phyloP scores from a whole-genome alignment of 2,113 vertebrate genomes.

The Euleptes europaea region DNA sequence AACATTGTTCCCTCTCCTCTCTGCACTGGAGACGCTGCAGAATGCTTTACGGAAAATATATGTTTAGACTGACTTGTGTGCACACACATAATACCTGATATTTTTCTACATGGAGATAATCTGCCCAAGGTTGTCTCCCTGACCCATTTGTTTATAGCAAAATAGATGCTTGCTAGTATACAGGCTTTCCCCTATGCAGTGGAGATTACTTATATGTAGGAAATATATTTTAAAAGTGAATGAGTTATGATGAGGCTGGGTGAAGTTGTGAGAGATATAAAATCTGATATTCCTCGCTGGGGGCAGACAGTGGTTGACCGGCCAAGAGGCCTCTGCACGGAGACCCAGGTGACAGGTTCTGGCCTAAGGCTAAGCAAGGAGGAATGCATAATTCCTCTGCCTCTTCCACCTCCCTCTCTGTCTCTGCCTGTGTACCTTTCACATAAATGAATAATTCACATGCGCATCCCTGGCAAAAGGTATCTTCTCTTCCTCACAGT shows the following conservation, averaged over 20 bases:
- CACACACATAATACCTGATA: not conserved
- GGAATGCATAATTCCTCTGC: not conserved
- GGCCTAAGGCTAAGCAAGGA: constrained; percentile 2
- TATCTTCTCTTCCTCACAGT: not conserved
- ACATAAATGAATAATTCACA: constrained; percentile 6
- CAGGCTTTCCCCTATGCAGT: not conserved
- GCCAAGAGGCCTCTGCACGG: not conserved
- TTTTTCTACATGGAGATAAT: not conserved
- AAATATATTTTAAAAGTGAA: not conserved
- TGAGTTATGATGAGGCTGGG: not conserved
- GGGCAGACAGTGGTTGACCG: not conserved
- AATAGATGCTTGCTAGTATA: not conserved
- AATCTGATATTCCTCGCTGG: not conserved
- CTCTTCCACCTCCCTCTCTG: not conserved
- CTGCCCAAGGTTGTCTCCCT: not conserved
- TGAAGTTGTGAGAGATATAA: not conserved
- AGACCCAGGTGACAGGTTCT: not conserved
- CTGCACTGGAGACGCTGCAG: not conserved
- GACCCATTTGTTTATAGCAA: not conserved
- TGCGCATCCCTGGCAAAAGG: not conserved
- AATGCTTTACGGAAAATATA: not conserved
- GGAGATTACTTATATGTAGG: not conserved
- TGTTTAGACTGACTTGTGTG: not conserved
- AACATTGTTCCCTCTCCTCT: not conserved
- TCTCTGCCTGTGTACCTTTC: not conserved